Evolutionary conservation across 2,113 vertebrate species (phyloP), one percentile per base, ranked within the genome.

Genomic region (Rousettus leschenaultii): DNA sequence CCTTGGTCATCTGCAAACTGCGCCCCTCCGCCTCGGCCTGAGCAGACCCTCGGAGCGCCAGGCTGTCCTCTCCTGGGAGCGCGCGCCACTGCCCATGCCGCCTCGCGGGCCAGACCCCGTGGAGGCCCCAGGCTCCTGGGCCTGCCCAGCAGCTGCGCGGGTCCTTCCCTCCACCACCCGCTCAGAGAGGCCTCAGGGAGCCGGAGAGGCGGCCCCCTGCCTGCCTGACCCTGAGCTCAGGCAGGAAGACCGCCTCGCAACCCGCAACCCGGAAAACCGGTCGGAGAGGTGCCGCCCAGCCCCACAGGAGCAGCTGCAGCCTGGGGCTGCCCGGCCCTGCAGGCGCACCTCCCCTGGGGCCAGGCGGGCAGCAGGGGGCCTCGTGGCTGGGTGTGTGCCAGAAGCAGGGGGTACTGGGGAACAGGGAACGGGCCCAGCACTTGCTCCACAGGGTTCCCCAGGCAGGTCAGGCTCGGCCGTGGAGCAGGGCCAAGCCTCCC

Each of bases 51-150:
- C 4, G 0, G 48, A 45, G 10, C 19, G 38, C 30, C 10, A 5
- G 0, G 15, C 43, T 28, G 30, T 26, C 19, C 43, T 40, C 14
- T n/a, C 11, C 12, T 11, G 2, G 38, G 33, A 68, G 6, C 30
- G 15, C 0, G 1, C 1, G 73, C 12, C 10, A 33, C 2, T 1
- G 40, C 48, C 35, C 24, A 18, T 16, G 4, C 65, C 19, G 15
- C 22, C 53, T 51, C 57, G 38, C 6, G 21, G 40, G 10, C 9
- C 24, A 38, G 40, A 5, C 53, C n/a, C 79, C 40, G 38, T 8
- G 21, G 63, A 30, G 16, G n/a, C 38, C 11, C 55, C 22, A 14
- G 28, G 19, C 21, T 43, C 35, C 65, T 63, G 55, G 66, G 43
- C 55, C 57, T 19, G 57, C 45, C 75, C 18, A 57, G 9, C 12